Evolutionary conservation across 2,797 vertebrate species (phyloP), one percentile per base, ranked within the genome.

Genomic region (Hydrolagus colliei): DNA sequence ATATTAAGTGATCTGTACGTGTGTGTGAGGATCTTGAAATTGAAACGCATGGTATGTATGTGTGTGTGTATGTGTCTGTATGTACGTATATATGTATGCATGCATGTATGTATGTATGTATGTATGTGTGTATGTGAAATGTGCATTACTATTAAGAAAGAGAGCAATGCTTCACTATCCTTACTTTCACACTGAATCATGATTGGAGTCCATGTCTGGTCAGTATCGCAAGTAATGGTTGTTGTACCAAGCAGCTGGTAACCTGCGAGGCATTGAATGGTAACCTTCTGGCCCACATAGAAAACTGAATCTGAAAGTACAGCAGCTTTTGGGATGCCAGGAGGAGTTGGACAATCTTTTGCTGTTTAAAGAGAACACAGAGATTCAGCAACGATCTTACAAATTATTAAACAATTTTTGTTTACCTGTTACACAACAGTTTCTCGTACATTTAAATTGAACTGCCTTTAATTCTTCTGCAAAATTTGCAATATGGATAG

Each of bases 201-300:
- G 87, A 95, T 78, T 86, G 94, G 92, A 79, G 93, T 97, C 98
- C 98, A 99, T 0, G 94, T 97, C 92, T 95, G 96, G 86, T 99
- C 97, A 0, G 93, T 91, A 74, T 92, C 95, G 91, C 98, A 99
- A 84, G 92, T 96, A 88, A 99, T 94, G 87, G 92, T 87, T 63
- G 94, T 93, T 4, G 92, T 88, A 4, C 95, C 95, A 88, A 91
- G 95, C 74, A 95, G 93, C 75, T 93, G 92, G 88, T 96, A 96
- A 85, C 97, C 98, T 92, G 96, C 95, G 75, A 96, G 95, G 86
- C 98, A 99, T 88, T 88, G 91, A 89, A 98, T 92, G 1, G 93
- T 94, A 62, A 97, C 86, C 0, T 95, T 95, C 92, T 97, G 96
- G 35, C 95, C 95, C 0, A 98, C 96, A 0, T 91, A 92, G 89